Evolutionary conservation across 2,113 vertebrate genomes (phyloP).

Genomic region (Mormyrus lacerda): DNA sequence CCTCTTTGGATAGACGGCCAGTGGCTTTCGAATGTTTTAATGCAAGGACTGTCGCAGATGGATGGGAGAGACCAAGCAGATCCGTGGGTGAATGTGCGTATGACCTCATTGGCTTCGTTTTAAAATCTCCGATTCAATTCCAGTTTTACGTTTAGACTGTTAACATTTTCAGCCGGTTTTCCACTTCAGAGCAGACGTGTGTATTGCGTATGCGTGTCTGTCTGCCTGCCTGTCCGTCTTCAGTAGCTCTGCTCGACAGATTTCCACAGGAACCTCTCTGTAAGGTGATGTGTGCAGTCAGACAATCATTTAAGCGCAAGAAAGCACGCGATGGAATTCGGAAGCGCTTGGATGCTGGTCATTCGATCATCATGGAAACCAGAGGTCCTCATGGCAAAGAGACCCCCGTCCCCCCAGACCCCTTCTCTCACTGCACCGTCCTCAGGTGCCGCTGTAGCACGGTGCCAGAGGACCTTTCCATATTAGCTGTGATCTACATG

Average conservation of each 20-base stretch:
- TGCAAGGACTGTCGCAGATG: constrained; percentile 19
- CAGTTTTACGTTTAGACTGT: background rate
- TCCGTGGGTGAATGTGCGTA: background rate
- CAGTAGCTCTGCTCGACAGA: background rate
- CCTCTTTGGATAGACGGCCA: constrained; percentile 77
- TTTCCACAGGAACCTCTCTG: background rate
- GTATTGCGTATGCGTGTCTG: background rate
- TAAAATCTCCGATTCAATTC: background rate
- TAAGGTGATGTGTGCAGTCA: background rate
- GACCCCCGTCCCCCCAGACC: background rate
- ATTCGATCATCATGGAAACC: background rate
- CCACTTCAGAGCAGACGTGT: background rate
- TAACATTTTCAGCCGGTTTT: background rate
- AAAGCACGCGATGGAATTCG: background rate
- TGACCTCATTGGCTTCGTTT: background rate
- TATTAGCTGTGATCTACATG: background rate
- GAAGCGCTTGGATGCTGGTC: background rate
- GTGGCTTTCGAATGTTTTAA: background rate
- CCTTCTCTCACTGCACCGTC: background rate
- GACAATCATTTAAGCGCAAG: constrained; percentile 5
- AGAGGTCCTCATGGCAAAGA: background rate
- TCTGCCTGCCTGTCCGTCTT: background rate
- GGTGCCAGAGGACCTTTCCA: background rate
- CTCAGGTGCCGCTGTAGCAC: background rate
- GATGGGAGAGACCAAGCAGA: background rate